Base-by-base conservation (phyloP, 2,888 invertebrate genomes). In the Harpalus rufipes region DNA sequence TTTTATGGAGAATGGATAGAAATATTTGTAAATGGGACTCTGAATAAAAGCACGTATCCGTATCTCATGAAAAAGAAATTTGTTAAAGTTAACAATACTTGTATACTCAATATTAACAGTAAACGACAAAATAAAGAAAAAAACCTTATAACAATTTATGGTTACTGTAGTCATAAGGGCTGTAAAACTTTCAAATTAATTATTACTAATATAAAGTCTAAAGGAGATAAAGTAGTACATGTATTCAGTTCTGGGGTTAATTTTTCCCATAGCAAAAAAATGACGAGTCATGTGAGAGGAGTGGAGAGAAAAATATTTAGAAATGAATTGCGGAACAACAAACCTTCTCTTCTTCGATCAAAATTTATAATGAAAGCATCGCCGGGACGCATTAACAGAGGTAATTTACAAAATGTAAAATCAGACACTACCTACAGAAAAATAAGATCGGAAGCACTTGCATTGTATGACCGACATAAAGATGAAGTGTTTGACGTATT, bases 361-460 rank as follows among this genome's bases (percentile, higher is more conserved):
- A 61, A 61, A 10, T 21, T 8, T 61, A 10, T 61, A 0, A 1
- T 61, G 5, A 51, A 51, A 51, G 18, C 61, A 61, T 61, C 21
- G 4, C 61, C 61, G 10, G 18, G 59, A 16, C 16, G 59, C 0
- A 16, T 59, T 3, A 59, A 59, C 4, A 59, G 59, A 6, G 59
- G 16, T 59, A 14, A 59, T 18, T 6, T 18, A 6, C 59, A 59
- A 59, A 59, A 59, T 16, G 6, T 59, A 21, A 61, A 61, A 10
- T 61, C 61, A 61, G 61, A 61, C 10, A 61, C 61, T 2, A 61
- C 10, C 0, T 61, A 18, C 10, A 61, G 61, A 61, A 61, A 61
- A 18, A 10, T 18, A 10, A 21, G 61, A 61, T 61, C 61, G 0
- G 21, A 18, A 10, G 61, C 18, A 61, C 25, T 61, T 8, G 61